Base-by-base conservation (phyloP, 2,888 invertebrate species). In the Teleogryllus oceanicus region DNA sequence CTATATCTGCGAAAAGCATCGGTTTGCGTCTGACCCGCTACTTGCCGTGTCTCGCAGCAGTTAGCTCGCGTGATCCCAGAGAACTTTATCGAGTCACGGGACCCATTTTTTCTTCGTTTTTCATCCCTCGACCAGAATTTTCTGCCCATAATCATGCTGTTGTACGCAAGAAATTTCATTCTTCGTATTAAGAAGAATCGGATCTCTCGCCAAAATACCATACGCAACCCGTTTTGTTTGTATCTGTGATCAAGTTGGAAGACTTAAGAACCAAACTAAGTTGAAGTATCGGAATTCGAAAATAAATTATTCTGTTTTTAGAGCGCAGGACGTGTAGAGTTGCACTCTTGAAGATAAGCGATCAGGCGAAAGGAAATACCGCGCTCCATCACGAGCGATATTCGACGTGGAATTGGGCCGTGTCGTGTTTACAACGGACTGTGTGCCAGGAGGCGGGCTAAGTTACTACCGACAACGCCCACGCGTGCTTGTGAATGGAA, bases 381-480 rank as follows among this genome's bases (percentile, higher is more conserved):
- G n/a, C 62, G 37, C 62, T 62, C 62, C 62, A 62, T 62, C 37
- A 37, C 37, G 37, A 37, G 37, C 37, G 37, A 62, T 62, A 18
- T 62, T 62, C 16, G 62, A 13, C 62, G 13, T 62, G n/a, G 62
- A 62, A 62, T 62, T 13, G 62, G 62, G n/a, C 62, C 62, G 13
- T 62, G 16, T 62, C 62, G 62, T 62, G 62, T 62, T 62, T 62
- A 62, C 62, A 62, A n/a, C n/a, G 62, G 16, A n/a, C 16, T 13
- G 13, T 62, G 62, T 62, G 62, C 13, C n/a, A 62, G 62, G 13
- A 11, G 13, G 62, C 62, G 13, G 62, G 62, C n/a, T 62, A 62
- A 62, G 62, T 62, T 62, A 62, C 62, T 62, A 62, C 62, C 62
- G 62, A n/a, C 62, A 62, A 62, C 62, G 62, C 62, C 62, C 62